A percentile compares a stretch with the other conserved stretches of the same genome.
phyloP scores from a whole-genome alignment of 1,140 invertebrate species.

The Drosophila punjabiensis region DNA sequence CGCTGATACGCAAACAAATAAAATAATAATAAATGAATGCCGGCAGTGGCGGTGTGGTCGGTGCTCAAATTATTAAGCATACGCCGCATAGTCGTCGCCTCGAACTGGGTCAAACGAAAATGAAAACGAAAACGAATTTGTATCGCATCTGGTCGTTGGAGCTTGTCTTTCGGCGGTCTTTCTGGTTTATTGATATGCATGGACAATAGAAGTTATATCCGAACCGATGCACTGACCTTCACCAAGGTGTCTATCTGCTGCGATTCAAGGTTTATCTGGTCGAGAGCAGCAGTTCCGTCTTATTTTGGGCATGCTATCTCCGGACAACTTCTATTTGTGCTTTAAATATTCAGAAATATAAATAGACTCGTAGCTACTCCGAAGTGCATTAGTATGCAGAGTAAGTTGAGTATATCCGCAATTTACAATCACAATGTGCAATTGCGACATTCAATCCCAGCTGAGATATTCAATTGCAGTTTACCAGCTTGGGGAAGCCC shows the following conservation, averaged over 20 bases:
- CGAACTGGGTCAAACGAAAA: constrained; percentile 72
- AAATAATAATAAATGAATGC: constrained; percentile 76
- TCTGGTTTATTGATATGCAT: constrained; percentile 43
- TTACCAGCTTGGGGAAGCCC: not conserved
- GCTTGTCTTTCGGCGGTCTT: constrained; percentile 22
- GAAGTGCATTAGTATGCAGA: not conserved
- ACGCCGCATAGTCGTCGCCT: constrained; percentile 56
- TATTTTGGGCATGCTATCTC: not conserved
- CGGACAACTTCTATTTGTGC: constrained; percentile 1
- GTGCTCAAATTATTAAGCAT: constrained; percentile 58
- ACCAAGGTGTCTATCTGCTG: constrained; percentile 9
- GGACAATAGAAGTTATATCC: constrained; percentile 27
- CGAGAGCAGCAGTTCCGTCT: not conserved
- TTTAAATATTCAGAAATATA: constrained; percentile 11
- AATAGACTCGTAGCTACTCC: not conserved
- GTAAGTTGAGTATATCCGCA: constrained; percentile 17
- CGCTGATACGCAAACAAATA: constrained; percentile 61
- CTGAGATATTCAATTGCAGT: constrained; percentile 15
- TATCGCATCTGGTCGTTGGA: constrained; percentile 32
- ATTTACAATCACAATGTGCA: constrained; percentile 26
- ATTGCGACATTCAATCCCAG: constrained; percentile 20
- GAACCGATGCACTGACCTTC: constrained; percentile 44
- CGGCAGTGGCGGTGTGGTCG: constrained; percentile 53
- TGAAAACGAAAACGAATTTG: constrained; percentile 67
- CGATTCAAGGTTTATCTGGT: constrained; percentile 19